These are phyloP conservation scores for Tanytarsus gracilentus DNA, from an alignment of 2,888 invertebrate genomes.

Conservation along the genomic window DNA sequence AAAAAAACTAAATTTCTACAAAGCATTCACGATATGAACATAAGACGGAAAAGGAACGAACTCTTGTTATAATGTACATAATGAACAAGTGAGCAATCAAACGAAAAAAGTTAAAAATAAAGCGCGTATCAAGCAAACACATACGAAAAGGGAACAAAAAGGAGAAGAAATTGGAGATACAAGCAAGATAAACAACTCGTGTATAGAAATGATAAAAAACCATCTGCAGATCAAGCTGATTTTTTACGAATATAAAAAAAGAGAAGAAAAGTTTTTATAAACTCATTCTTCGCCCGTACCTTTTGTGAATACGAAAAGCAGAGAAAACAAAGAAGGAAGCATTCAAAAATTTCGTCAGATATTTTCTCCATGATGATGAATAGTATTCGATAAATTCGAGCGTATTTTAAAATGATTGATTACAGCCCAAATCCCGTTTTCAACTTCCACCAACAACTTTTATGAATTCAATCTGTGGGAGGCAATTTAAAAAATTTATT, in stretches of 20 bases:
- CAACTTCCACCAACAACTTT: too few species aligned
- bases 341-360: neutral
- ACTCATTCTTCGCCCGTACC: constrained; percentile 25
- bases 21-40: too few species aligned
- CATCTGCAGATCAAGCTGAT: constrained; percentile 23
- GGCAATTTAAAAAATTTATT: too few species aligned
- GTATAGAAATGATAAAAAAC: constrained; percentile 12
- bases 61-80: constrained; percentile 9
- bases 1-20: too few species aligned
- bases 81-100: constrained; percentile 26
- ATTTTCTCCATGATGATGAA: neutral
- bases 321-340: constrained; percentile 13
- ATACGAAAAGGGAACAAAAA: neutral
- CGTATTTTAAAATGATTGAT: neutral
- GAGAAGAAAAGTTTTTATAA: constrained; percentile 17
- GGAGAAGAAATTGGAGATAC: constrained; percentile 7
- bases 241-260: constrained; percentile 7
- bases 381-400: neutral
- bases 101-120: constrained; percentile 17
- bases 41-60: constrained; percentile 20
- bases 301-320: constrained; percentile 23
- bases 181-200: constrained; percentile 27
- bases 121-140: neutral
- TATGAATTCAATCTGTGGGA: too few species aligned
- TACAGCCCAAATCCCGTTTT: neutral